Evolutionary conservation across 2,888 invertebrate species (phyloP), one percentile per base, ranked within the genome.

Genomic region (Lasioglossum zephyrum): DNA sequence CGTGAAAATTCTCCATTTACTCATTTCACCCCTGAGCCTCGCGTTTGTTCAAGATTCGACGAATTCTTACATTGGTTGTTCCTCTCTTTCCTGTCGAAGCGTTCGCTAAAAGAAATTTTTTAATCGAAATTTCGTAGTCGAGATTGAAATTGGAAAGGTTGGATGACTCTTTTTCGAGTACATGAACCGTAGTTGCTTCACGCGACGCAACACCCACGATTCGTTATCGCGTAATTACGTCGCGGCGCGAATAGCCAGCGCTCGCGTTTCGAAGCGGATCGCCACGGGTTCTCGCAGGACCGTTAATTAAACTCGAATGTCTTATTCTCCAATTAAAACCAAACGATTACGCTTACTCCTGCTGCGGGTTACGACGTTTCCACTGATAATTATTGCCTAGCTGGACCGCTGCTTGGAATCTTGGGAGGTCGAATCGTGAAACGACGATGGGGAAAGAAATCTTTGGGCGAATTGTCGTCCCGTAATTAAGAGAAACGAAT

Each of bases 301-400:
- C 80, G 83, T 79, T 89, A 88, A 92, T 92, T 92, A 91, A 89
- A 87, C 75, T 70, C 74, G 84, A 88, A 86, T 79, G 83, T 79
- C 85, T 87, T 82, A 86, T 89, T 84, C 88, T 53, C 85, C 91
- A 90, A 92, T 91, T 91, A 90, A 89, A 90, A 74, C 81, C 80
- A 78, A 87, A 84, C 89, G 90, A 79, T 86, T 86, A 87, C 87
- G 89, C 66, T 86, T 82, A 87, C 85, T 82, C 80, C 81, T 73
- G 44, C 70, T 75, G 66, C 77, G 57, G 22, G 76, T 85, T 82
- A 75, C 47, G 75, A 82, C 57, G 79, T 79, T 63, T 85, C 88
- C 81, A 77, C 77, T 86, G 86, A 88, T 90, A 90, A 90, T 90
- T 90, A 90, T 87, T 90, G 85, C 85, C 83, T 73, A 88, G 77